Base-by-base conservation (phyloP, 1,140 invertebrate genomes). In the Magallana ariakensis region DNA sequence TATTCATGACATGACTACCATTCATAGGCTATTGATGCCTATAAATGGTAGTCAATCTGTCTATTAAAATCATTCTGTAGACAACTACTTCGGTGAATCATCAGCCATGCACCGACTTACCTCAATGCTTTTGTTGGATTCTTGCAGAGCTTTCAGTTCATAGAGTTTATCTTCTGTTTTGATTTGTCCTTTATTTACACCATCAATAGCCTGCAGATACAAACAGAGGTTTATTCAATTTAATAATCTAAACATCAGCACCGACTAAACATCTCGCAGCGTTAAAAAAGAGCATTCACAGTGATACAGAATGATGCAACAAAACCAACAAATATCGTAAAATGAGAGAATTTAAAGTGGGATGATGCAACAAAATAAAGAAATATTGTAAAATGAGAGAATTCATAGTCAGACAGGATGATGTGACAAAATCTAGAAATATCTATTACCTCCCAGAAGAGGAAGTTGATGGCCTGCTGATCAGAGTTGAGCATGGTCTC, bases 101-200 rank as follows among this genome's bases (percentile, higher is more conserved):
- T 46, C 33, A 46, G 33, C 33, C 33, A 46, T 46, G 33, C 33
- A 46, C 33, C 33, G 26, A 60, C 88, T 87, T 93, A 96, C 96
- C 95, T 99, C 98, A 87, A 96, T 95, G 91, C 97, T 98, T 92
- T 98, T 96, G 33, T 97, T 96, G 70, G 97, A 96, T 93, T 99
- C 98, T 94, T 99, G 98, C 57, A 99, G 95, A 22, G 98, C 98
- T 95, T 99, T 99, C 83, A 99, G 95, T 94, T 99, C 98, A 95
- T 99, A 99, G 1, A 99, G 95, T 83, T 97, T 96, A 87, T 98
- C 98, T 16, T 97, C 97, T 58, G 98, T 97, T 83, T 96, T 96
- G 88, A 99, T 97, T 93, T 98, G 97, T 80, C 98, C 98, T 89
- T 98, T 96, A 95, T 99, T 99, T 46, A 99, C 98, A 93, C 98